Percentiles rank a stretch among this genome's conserved stretches.
phyloP scores from a whole-genome alignment of 2,888 invertebrate species.

The Quadroppia sp. region DNA sequence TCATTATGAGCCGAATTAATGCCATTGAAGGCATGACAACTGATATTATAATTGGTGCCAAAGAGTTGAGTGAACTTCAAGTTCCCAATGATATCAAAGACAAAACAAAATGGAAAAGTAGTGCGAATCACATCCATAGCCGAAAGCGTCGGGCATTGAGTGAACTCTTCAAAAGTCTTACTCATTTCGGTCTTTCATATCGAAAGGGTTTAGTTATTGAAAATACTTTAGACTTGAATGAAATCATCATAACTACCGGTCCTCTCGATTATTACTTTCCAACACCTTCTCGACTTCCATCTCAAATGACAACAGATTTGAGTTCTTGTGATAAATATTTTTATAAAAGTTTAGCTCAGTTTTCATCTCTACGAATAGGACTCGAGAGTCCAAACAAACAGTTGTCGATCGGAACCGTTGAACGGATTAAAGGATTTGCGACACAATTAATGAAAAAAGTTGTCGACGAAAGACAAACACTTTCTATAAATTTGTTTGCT shows the following conservation, averaged over 20 bases:
- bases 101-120: conserved; percentile 42
- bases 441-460: conserved; percentile 63
- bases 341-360: conserved; percentile 66
- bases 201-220: conserved; percentile 64
- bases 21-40: conserved; percentile 57
- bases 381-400: conserved; percentile 65
- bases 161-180: conserved; percentile 75
- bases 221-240: conserved; percentile 48
- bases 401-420: conserved; percentile 71
- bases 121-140: conserved; percentile 39
- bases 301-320: background rate
- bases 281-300: background rate
- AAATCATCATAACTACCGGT: conserved; percentile 42
- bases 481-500: background rate
- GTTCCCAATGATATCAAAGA: conserved; percentile 53
- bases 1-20: conserved; percentile 57
- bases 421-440: conserved; percentile 78
- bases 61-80: conserved; percentile 64
- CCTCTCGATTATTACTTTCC: background rate
- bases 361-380: conserved; percentile 62
- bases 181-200: conserved; percentile 65
- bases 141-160: conserved; percentile 66
- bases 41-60: conserved; percentile 54
- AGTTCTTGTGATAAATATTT: conserved; percentile 53
- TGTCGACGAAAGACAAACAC: conserved; percentile 13